A percentile compares a stretch with the other conserved stretches of the same genome.
Evolutionary conservation across 2,888 invertebrate species (phyloP).

Genomic region (Gymnocheta viridis): DNA sequence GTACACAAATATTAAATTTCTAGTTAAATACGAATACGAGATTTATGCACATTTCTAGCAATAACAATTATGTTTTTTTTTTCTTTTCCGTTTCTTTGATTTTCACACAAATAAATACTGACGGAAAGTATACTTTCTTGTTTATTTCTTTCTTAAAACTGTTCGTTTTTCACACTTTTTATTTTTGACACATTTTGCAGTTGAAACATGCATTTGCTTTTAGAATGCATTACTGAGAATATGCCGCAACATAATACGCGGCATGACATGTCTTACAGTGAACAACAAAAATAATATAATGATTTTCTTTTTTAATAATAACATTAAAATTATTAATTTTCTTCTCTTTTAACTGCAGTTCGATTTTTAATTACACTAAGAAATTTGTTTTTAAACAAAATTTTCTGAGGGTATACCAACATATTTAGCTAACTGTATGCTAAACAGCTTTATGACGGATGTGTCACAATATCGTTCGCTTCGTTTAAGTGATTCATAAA

Average conservation of each 20-base stretch:
- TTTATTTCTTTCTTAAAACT: neutral
- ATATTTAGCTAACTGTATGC: neutral
- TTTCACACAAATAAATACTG: constrained; percentile 30
- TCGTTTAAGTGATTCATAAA: constrained; percentile 42
- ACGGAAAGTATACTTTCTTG: constrained; percentile 17
- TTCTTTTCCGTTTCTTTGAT: constrained; percentile 36
- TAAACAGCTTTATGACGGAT: constrained; percentile 35
- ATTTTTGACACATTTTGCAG: constrained; percentile 59
- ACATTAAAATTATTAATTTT: no score
- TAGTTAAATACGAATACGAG: neutral
- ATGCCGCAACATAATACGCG: constrained; percentile 46
- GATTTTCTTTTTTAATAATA: no score
- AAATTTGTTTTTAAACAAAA: neutral
- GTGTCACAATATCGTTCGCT: constrained; percentile 46
- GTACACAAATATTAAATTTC: neutral
- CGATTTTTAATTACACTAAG: neutral
- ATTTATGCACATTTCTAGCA: neutral
- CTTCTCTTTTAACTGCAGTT: no score
- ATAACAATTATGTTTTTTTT: neutral
- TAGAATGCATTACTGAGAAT: constrained; percentile 47
- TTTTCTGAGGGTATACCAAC: neutral
- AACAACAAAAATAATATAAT: neutral
- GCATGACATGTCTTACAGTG: constrained; percentile 28
- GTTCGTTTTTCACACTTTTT: constrained; percentile 40
- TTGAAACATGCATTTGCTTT: constrained; percentile 59